Evolutionary conservation across 2,888 invertebrate genomes (phyloP), one percentile per base, ranked within the genome.

Genomic region (Adineta ricciae): DNA sequence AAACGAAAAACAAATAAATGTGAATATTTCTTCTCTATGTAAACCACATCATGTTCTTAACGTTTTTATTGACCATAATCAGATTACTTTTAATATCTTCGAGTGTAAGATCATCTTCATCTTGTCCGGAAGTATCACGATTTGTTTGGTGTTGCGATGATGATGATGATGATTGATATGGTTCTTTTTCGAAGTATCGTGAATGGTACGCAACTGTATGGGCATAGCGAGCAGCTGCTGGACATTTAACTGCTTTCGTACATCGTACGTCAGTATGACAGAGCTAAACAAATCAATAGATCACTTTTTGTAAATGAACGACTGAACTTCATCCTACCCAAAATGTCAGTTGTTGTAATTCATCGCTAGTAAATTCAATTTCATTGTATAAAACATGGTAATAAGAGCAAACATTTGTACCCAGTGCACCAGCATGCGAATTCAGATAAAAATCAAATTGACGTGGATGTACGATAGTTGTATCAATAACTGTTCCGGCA

Each of bases 371-470:
- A 41, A 78, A 78, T 78, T n/a, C 78, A n/a, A 78, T 78, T 78
- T 78, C 78, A 78, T 78, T 78, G n/a, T 78, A 78, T 41, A 78
- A 78, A 41, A 78, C 78, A 78, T 78, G 78, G 41, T 78, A 78
- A 41, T 41, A 41, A n/a, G 41, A 41, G n/a, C 78, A 78, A 41
- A 41, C 41, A 41, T 78, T 78, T 2, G 78, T 78, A 41, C 78
- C 78, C 24, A 41, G 78, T n/a, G 41, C 41, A n/a, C 41, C 78
- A 11, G 78, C 78, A 78, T 78, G 78, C 11, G 78, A 78, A 78
- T 78, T 78, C 3, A 78, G 41, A 78, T 78, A 78, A 41, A 78
- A 78, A 78, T 78, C 78, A 78, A 78, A 78, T 41, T 78, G 78
- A 78, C 41, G 41, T 41, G 78, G 78, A 78, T 78, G 78, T 78